Base-by-base conservation (phyloP, 2,113 vertebrate genomes). In the Poicephalus gulielmi region DNA sequence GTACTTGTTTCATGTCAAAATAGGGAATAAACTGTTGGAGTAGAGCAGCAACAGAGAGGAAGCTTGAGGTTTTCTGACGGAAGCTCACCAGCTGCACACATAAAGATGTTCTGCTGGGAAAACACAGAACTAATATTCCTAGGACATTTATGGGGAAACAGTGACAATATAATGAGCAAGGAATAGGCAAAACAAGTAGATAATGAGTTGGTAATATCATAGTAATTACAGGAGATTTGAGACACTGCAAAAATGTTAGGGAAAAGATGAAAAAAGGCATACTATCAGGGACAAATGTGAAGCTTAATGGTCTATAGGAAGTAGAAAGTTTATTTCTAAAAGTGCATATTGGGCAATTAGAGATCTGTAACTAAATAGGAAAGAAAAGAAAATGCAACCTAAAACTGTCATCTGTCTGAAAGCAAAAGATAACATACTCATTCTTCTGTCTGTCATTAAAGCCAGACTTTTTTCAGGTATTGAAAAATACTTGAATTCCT, bases 1-100 rank as follows among this genome's bases (percentile, higher is more conserved):
- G 67, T 83, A 71, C 78, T 94, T 85, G 74, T 77, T 90, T 97
- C 92, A 92, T 96, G 95, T 96, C 96, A 96, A 96, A 95, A 96
- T 81, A 89, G 68, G 87, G 88, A 96, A 97, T 92, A 95, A 96
- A 94, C 76, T 94, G 82, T 90, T 95, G 91, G 83, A 88, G 57
- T 35, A 59, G n/a, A 66, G 52, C 62, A 82, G 62, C 53, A 91
- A 92, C 66, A 66, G 69, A 92, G 74, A 93, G 35, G 57, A 88
- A 92, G 71, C 70, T 94, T 79, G 90, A 92, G 52, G 83, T 95
- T 95, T 92, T 86, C 93, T 94, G 80, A 96, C 93, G 77, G 92
- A 96, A 93, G 75, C 43, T 95, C 69, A 96, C 93, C 95, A 97
- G 93, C 95, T 97, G 96, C 91, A 96, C 55, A 39, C 64, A 92